Evolutionary conservation across 2,113 vertebrate genomes (phyloP), one percentile per base, ranked within the genome.

Genomic region (Callithrix jacchus): DNA sequence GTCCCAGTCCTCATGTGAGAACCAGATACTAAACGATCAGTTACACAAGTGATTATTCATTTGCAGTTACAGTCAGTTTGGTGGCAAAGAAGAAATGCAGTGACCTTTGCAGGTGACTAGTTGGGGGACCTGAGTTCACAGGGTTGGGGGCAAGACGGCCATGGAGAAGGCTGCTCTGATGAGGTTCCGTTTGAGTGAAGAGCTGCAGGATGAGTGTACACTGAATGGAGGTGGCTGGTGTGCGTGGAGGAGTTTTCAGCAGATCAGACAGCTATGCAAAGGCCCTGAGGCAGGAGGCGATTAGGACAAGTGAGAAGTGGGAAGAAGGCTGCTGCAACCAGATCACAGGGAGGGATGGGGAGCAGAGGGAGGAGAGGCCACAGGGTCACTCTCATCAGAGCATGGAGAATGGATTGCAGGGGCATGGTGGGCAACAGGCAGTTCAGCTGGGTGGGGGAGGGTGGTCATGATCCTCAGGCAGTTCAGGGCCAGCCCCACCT

Each of bases 391-490:
- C 27, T 64, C 61, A 64, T 64, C 1, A 6, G 18, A n/a, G 4
- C 5, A 14, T 6, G 40, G 68, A 42, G 47, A 20, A 1, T 42
- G 74, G 49, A 23, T 4, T 3, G 32, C 13, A 13, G 5, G 3
- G 25, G 25, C 30, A 20, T 11, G 2, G 18, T 6, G 30, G n/a
- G 47, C 0, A 2, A 17, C 13, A 8, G 13, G 76, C 0, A 9
- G 27, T 4, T 8, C 17, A 2, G 16, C 17, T 25, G 25, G 17
- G 70, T 0, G 1, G 40, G 11, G 27, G 64, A 2, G 7, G 4
- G 5, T 16, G 70, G 40, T 20, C 7, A 0, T 6, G 30, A 27
- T 58, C 16, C 30, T 11, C 6, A 10, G n/a, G 13, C 45, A 6
- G 3, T 8, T 35, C 8, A 30, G 11, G 23, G n/a, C 87, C 35